Evolutionary conservation across 2,113 vertebrate species (phyloP).

Genomic region (Phocoena phocoena): DNA sequence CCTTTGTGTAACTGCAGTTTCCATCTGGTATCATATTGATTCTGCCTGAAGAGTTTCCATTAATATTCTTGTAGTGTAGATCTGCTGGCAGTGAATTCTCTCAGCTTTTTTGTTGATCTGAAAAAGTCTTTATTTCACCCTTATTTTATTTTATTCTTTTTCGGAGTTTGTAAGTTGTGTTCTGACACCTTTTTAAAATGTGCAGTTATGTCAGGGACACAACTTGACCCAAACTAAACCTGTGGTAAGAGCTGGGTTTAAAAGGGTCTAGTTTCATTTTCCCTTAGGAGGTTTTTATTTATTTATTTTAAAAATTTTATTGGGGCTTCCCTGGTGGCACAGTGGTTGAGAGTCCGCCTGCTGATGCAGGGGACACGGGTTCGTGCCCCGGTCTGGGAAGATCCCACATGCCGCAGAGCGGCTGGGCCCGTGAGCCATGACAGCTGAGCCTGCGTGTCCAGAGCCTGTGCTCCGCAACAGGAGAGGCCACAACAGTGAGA

Average conservation of each 20-base stretch:
- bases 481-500: too few species aligned
- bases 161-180: neutral
- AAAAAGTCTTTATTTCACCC: neutral
- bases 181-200: neutral
- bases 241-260: neutral
- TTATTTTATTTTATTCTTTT: neutral
- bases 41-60: neutral
- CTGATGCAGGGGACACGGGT: too few species aligned
- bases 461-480: too few species aligned
- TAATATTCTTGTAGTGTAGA: neutral
- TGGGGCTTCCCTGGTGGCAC: too few species aligned
- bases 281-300: too few species aligned
- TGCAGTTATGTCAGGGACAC: neutral
- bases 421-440: too few species aligned
- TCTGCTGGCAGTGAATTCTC: neutral
- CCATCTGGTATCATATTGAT: neutral
- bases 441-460: too few species aligned
- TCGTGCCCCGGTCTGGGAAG: too few species aligned
- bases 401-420: too few species aligned
- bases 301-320: too few species aligned
- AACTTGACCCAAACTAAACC: neutral
- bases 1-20: conserved; percentile 15
- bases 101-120: neutral
- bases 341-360: too few species aligned
- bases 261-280: too few species aligned